Conservation (phyloP, 2,797 vertebrate species). For the Alectoris magna region DNA sequence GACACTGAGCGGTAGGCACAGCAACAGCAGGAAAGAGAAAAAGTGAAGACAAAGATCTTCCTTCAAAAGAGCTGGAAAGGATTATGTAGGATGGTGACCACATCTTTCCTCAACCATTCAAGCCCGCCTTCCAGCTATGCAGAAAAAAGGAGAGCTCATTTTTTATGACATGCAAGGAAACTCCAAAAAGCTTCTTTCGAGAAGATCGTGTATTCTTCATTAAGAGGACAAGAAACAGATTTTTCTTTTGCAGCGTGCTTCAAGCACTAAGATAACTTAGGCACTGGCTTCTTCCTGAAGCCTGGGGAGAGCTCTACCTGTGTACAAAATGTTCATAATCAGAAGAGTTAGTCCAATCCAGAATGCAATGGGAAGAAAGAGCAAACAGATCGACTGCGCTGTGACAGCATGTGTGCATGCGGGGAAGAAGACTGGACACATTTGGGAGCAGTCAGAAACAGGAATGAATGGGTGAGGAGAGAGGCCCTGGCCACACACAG, state of each 20-base stretch:
- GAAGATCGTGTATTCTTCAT: constrained; percentile 1
- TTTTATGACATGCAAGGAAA: constrained; percentile 6
- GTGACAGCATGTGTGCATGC: neutral
- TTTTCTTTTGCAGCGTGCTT: constrained; percentile 3
- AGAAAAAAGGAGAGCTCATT: constrained; percentile 19
- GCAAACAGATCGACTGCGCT: neutral
- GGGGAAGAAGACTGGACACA: neutral
- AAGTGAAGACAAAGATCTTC: constrained; percentile 45
- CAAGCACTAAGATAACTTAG: neutral
- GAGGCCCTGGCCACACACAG: neutral
- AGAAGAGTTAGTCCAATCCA: neutral
- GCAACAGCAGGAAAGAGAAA: constrained; percentile 32
- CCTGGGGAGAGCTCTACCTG: neutral
- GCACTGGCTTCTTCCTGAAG: neutral
- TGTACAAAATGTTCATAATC: neutral
- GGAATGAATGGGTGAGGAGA: neutral
- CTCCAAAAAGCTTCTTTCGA: neutral
- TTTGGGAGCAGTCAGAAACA: neutral
- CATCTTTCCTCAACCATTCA: constrained; percentile 36
- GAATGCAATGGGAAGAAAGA: neutral
- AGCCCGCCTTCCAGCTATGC: neutral
- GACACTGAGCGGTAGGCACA: constrained; percentile 27
- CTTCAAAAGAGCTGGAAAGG: constrained; percentile 57
- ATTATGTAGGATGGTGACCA: constrained; percentile 55
- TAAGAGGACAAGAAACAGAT: neutral